Percentiles rank a stretch among this genome's conserved stretches.
Conservation (phyloP, 1,140 invertebrate species). For the Ectropis grisescens region DNA sequence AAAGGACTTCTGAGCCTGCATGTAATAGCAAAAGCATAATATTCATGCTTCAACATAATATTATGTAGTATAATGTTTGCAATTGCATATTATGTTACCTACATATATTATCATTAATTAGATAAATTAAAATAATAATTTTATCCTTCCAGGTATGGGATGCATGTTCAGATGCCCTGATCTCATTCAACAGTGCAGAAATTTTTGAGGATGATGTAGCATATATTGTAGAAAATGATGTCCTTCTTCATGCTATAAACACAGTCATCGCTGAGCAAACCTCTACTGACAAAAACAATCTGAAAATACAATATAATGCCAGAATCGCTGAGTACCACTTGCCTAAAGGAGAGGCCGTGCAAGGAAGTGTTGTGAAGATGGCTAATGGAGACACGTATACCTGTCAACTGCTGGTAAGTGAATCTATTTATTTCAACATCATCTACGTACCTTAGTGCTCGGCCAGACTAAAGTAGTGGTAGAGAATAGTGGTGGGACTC, state of each 20-base stretch:
- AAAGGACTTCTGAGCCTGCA: too few species aligned
- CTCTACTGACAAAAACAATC: conserved; percentile 29
- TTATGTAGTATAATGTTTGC: too few species aligned
- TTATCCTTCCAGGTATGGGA: conserved; percentile 86
- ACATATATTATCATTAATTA: too few species aligned
- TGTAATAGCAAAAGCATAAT: too few species aligned
- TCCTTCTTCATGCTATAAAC: conserved; percentile 83
- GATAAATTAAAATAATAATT: too few species aligned
- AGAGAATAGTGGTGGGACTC: too few species aligned
- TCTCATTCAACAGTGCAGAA: conserved; percentile 86
- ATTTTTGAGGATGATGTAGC: conserved; percentile 81
- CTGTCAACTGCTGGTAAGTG: conserved; percentile 74
- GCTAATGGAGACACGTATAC: conserved; percentile 71
- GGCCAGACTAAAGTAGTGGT: too few species aligned
- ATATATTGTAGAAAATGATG: conserved; percentile 95
- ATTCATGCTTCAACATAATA: too few species aligned
- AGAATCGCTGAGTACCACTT: conserved; percentile 43
- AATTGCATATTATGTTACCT: too few species aligned
- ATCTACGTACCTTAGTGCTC: too few species aligned
- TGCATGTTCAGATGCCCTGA: conserved; percentile 87
- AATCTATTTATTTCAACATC: too few species aligned
- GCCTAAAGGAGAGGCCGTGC: conserved; percentile 10
- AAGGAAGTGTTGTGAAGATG: conserved; percentile 56
- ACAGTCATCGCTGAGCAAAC: conserved; percentile 39
- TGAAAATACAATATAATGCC: conserved; percentile 46